These are phyloP conservation scores for Spilosoma lubricipeda DNA, from an alignment of 2,888 invertebrate species.

Conservation along the genomic window DNA sequence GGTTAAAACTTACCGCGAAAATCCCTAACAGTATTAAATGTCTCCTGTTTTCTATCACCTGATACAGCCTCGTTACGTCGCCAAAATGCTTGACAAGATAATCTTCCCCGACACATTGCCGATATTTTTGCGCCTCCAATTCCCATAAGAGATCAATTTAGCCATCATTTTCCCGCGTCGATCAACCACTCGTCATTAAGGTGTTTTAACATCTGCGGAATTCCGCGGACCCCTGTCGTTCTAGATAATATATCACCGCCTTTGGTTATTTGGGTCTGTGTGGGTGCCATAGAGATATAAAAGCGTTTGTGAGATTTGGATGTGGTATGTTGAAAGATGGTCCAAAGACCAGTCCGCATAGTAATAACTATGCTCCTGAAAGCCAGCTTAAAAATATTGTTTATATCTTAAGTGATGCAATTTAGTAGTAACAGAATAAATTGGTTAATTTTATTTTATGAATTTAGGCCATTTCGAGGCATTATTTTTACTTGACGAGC, in stretches of 20 bases:
- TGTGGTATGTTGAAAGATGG: background rate
- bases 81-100: slow-evolving; percentile 12
- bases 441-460: no score
- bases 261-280: slow-evolving; percentile 45
- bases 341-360: no score
- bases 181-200: slow-evolving; percentile 45
- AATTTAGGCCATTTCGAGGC: no score
- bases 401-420: background rate
- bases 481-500: background rate
- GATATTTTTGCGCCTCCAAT: slow-evolving; percentile 24
- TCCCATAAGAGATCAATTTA: slow-evolving; percentile 43
- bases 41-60: slow-evolving; percentile 6
- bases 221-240: slow-evolving; percentile 42
- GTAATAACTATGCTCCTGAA: background rate
- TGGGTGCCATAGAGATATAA: background rate
- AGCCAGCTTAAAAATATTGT: background rate
- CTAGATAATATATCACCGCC: slow-evolving; percentile 66
- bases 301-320: background rate
- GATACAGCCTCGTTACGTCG: slow-evolving; percentile 3
- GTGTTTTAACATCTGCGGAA: slow-evolving; percentile 44
- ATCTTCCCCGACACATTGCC: slow-evolving; percentile 19
- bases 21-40: background rate
- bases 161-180: slow-evolving; percentile 44
- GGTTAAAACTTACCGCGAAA: background rate
- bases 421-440: no score